phyloP scores from a whole-genome alignment of 2,888 invertebrate genomes.

The Leucophora obtusa region DNA sequence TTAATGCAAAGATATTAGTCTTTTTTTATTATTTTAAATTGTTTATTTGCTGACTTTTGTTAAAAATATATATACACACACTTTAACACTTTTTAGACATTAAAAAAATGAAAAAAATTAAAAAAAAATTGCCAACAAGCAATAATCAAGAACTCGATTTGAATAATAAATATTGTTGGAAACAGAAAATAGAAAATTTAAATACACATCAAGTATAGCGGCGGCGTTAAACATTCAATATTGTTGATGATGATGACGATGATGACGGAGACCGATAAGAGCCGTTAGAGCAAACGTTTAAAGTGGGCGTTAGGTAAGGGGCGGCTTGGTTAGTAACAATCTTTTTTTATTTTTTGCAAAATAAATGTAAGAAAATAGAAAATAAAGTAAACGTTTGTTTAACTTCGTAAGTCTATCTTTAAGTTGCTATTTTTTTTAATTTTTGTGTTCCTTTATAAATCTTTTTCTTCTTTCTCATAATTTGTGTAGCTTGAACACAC shows the following conservation, averaged over 20 bases:
- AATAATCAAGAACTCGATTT: conserved; percentile 64
- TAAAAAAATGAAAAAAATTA: background rate
- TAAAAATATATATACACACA: conserved; percentile 23
- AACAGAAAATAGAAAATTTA: conserved; percentile 38
- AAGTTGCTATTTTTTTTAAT: conserved; percentile 14
- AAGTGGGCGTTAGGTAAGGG: conserved; percentile 36
- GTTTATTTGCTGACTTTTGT: conserved; percentile 35
- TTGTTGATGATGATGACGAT: conserved; percentile 6
- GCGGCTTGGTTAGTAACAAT: conserved; percentile 27
- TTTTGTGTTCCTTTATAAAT: conserved; percentile 36
- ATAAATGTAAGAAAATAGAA: conserved; percentile 17
- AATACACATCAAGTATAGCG: conserved; percentile 28
- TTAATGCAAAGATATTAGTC: too few relatives aligned
- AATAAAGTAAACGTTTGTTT: conserved; percentile 25
- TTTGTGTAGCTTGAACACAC: conserved; percentile 21
- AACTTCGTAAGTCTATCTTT: background rate
- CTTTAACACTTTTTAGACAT: conserved; percentile 6
- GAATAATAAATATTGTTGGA: conserved; percentile 55
- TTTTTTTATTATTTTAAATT: conserved; percentile 5
- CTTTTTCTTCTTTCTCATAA: conserved; percentile 20
- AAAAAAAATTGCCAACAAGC: conserved; percentile 48
- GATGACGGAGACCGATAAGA: background rate
- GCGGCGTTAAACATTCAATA: conserved; percentile 16
- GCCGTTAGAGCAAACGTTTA: conserved; percentile 2
- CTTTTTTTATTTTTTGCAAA: conserved; percentile 8